Evolutionary conservation across 1,140 invertebrate species (phyloP).

Genomic region (Phymastichus coffea): DNA sequence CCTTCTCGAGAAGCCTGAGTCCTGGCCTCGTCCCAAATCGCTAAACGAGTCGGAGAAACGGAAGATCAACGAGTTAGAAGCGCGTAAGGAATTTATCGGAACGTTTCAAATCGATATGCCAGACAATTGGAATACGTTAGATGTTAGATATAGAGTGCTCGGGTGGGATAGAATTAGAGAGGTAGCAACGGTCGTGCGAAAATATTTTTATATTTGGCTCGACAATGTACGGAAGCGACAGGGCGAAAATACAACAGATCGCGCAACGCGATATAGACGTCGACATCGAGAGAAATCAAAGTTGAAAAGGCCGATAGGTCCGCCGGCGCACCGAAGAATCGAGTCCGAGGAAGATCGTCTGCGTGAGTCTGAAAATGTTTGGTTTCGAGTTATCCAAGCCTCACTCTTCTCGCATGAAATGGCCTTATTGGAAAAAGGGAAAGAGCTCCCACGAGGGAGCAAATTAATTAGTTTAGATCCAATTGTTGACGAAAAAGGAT

Average conservation of each 20-base stretch:
- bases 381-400: not conserved
- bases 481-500: not conserved
- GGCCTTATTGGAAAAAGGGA: not conserved
- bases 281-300: too few relatives aligned
- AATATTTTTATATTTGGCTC: not conserved
- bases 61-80: not conserved
- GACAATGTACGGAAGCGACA: too few relatives aligned
- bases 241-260: too few relatives aligned
- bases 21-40: not conserved
- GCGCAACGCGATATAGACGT: too few relatives aligned
- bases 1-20: not conserved
- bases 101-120: not conserved
- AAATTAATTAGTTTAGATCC: not conserved
- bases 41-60: not conserved
- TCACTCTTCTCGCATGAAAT: not conserved
- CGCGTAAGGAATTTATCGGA: not conserved
- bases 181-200: not conserved
- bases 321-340: too few relatives aligned
- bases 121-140: not conserved
- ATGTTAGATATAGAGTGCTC: too few relatives aligned
- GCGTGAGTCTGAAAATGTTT: not conserved
- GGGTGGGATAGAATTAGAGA: not conserved
- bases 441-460: not conserved
- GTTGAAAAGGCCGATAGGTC: too few relatives aligned
- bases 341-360: not conserved